These are phyloP conservation scores for Drosophila algonquin DNA, from an alignment of 2,888 invertebrate genomes.

Conservation along the genomic window DNA sequence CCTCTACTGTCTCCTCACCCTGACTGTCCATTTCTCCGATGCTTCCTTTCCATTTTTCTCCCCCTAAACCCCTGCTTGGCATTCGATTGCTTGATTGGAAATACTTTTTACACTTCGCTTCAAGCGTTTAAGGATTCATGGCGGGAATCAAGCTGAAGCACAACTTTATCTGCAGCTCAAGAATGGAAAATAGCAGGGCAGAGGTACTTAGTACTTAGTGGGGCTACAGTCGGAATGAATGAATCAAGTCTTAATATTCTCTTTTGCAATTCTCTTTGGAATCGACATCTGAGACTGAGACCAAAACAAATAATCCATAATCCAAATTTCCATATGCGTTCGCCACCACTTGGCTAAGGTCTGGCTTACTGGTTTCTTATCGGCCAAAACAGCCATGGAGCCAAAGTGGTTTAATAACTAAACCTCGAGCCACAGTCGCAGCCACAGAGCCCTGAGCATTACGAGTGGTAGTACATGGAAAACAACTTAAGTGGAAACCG, in stretches of 20 bases:
- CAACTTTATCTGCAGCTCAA: conserved; percentile 2
- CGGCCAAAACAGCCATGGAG: conserved; percentile 1
- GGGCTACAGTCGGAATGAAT: too few relatives aligned
- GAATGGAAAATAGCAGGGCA: too few relatives aligned
- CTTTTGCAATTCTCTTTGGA: too few relatives aligned
- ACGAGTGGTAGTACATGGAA: conserved; percentile 52
- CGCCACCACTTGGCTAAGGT: conserved; percentile 24
- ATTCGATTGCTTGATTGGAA: conserved; percentile 16
- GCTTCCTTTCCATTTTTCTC: too few relatives aligned
- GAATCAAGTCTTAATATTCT: too few relatives aligned
- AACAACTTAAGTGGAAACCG: conserved; percentile 65
- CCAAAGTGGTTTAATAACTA: conserved; percentile 20
- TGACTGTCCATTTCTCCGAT: background rate
- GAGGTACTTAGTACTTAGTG: too few relatives aligned
- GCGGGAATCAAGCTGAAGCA: conserved; percentile 3
- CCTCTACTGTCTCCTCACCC: background rate
- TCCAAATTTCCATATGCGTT: too few relatives aligned
- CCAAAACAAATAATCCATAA: too few relatives aligned
- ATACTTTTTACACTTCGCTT: conserved; percentile 19
- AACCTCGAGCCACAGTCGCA: conserved; percentile 47
- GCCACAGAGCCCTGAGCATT: conserved; percentile 53
- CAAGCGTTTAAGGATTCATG: conserved; percentile 11
- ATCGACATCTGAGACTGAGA: too few relatives aligned
- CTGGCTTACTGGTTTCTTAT: conserved; percentile 40
- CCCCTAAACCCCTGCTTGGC: conserved; percentile 1